Base-by-base conservation (phyloP, 1,140 invertebrate species). In the Hylyphantes graminicola region DNA sequence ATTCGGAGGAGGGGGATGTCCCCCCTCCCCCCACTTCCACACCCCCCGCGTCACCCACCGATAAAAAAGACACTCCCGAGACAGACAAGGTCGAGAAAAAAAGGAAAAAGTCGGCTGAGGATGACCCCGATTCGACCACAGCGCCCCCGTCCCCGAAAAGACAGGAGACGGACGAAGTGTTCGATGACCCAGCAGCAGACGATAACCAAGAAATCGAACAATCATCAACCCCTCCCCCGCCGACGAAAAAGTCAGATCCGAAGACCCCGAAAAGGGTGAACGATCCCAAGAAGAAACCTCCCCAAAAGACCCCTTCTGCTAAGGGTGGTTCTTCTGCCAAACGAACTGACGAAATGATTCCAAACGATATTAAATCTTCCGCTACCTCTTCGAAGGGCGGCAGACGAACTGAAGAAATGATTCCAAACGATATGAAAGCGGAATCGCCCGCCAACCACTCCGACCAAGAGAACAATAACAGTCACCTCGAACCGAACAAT, bases 381-480 rank as follows among this genome's bases (percentile, higher is more conserved):
- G n/a, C n/a, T n/a, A n/a, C n/a, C n/a, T n/a, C n/a, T 1, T 35
- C 35, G 35, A 35, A 35, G 35, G 17, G 64, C 10, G 48, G 48
- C 6, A 61, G 12, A 61, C 15, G 15, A 61, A 65, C 48, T 65
- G 48, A 21, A 17, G 17, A 35, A 35, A 35, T 35, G 21, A 21
- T 65, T 35, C n/a, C 64, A 17, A 21, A 65, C 19, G 19, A 65
- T 35, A 48, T 67, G 57, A 74, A 75, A 50, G 80, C 80, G 17
- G 80, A 74, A 50, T 74, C 80, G 13, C 59, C 70, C 19, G 70
- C 80, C 48, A 77, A 85, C 70, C 75, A 85, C 53, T 85, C 84
- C 9, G 84, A 85, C 48, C 84, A 79, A 50, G 84, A 85, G 67
- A 85, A 85, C 70, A 73, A 85, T 57, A 61, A 84, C 51, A 35